Percentiles rank a stretch among this genome's conserved stretches.
phyloP scores from a whole-genome alignment of 2,113 vertebrate species.

The Coracopsis vasa region DNA sequence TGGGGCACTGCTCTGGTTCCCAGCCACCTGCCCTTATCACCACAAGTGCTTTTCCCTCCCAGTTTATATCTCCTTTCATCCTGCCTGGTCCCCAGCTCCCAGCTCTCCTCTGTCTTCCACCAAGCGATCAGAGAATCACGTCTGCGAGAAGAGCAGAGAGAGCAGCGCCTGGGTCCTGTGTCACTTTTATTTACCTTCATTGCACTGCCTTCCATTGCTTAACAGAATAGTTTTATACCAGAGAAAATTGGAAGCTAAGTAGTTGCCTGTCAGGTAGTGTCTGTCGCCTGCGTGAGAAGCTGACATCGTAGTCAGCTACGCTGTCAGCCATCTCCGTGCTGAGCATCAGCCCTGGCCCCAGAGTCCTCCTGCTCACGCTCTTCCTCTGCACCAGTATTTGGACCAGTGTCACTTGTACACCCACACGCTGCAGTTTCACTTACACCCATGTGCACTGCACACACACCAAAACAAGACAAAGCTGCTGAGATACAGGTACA shows the following conservation, averaged over 20 bases:
- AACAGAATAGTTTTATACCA: slow-evolving; percentile 55
- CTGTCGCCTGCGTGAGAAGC: slow-evolving; percentile 27
- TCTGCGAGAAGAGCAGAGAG: not conserved
- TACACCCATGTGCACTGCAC: not conserved
- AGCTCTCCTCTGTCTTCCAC: slow-evolving; percentile 8
- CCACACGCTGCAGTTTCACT: not conserved
- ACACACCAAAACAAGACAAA: not conserved
- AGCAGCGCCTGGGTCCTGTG: not conserved
- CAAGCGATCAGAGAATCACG: not conserved
- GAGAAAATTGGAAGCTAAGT: slow-evolving; percentile 64
- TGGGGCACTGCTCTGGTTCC: not conserved
- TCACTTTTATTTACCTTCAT: slow-evolving; percentile 63
- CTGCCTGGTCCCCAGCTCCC: not conserved
- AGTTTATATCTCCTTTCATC: not conserved
- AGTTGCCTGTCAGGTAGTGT: slow-evolving; percentile 59
- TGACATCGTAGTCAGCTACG: slow-evolving; percentile 37
- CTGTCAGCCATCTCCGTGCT: not conserved
- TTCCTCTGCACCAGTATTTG: not conserved
- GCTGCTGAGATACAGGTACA: not conserved
- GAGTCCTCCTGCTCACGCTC: not conserved
- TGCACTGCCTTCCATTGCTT: slow-evolving; percentile 32
- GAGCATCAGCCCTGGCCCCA: not conserved
- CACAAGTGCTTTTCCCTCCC: not conserved
- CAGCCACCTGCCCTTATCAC: not conserved
- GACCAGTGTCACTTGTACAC: not conserved